Evolutionary conservation across 1,140 invertebrate genomes (phyloP).

Genomic region (Armadillidium nasatum): DNA sequence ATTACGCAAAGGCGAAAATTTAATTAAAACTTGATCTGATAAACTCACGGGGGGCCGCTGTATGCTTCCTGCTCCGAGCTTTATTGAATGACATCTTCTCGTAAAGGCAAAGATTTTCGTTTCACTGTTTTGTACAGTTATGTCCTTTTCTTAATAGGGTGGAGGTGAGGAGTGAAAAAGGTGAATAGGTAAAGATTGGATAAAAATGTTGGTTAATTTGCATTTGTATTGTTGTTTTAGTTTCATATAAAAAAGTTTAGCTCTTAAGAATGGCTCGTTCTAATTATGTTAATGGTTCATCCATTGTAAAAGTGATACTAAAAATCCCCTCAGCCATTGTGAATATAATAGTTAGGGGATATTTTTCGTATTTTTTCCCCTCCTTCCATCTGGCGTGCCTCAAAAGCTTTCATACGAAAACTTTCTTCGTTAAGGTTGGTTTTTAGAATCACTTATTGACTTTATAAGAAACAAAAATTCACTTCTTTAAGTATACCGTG

Average conservation of each 20-base stretch:
- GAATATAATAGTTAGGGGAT: not conserved
- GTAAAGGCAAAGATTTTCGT: conserved; percentile 12
- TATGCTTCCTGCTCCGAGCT: conserved; percentile 34
- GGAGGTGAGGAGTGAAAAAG: conserved; percentile 8
- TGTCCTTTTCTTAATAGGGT: conserved; percentile 12
- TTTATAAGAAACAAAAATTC: conserved; percentile 8
- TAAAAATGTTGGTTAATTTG: conserved; percentile 14
- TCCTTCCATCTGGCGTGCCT: conserved; percentile 1
- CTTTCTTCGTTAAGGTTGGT: conserved; percentile 7
- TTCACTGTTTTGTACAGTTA: conserved; percentile 8
- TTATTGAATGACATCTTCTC: conserved; percentile 13
- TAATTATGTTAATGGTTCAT: conserved; percentile 3
- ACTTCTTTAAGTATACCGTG: conserved; percentile 10
- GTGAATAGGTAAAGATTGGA: conserved; percentile 7
- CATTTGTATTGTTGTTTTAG: conserved; percentile 8
- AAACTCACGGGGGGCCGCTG: conserved; percentile 42
- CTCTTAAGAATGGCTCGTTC: not conserved
- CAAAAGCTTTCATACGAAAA: conserved; percentile 1
- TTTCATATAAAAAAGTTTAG: conserved; percentile 3
- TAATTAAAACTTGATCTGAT: conserved; percentile 45
- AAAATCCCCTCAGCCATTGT: conserved; percentile 7
- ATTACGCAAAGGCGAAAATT: conserved; percentile 44
- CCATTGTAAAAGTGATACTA: not conserved
- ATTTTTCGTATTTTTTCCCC: not conserved
- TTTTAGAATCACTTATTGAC: conserved; percentile 9